These are phyloP conservation scores for Unio pictorum DNA, from an alignment of 2,888 invertebrate species.

Conservation along the genomic window DNA sequence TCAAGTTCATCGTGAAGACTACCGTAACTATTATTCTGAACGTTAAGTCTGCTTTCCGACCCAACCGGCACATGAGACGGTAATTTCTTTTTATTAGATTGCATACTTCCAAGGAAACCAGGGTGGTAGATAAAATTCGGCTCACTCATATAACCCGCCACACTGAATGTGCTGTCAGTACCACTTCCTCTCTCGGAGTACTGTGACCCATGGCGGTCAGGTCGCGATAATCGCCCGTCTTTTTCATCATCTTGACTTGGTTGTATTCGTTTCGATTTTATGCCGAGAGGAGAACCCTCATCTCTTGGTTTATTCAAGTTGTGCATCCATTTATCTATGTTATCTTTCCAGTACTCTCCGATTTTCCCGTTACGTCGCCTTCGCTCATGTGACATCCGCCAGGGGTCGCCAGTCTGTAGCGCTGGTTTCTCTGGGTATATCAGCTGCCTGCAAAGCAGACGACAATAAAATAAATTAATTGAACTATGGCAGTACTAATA, in stretches of 20 bases:
- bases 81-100: constrained; percentile 16
- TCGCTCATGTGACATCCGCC: constrained; percentile 2
- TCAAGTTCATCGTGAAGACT: constrained; percentile 46
- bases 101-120: constrained; percentile 25
- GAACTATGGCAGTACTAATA: too few relatives aligned
- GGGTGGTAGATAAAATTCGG: constrained; percentile 21
- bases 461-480: too few relatives aligned
- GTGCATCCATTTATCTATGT: constrained; percentile 17
- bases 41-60: constrained; percentile 5
- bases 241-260: background rate
- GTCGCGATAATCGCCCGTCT: constrained; percentile 1
- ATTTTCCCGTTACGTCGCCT: too few relatives aligned
- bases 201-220: constrained; percentile 1
- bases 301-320: constrained; percentile 5
- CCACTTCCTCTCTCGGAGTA: constrained; percentile 6
- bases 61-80: constrained; percentile 1
- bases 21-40: constrained; percentile 31
- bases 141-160: constrained; percentile 9
- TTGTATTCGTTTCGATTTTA: background rate
- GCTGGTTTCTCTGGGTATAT: constrained; percentile 32
- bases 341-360: constrained; percentile 16
- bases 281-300: background rate
- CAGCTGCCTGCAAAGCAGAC: constrained; percentile 23
- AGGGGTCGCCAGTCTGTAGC: constrained; percentile 7
- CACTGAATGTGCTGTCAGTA: constrained; percentile 8